Evolutionary conservation across 2,113 vertebrate genomes (phyloP).

Genomic region (Brachyhypopomus occidentalis): DNA sequence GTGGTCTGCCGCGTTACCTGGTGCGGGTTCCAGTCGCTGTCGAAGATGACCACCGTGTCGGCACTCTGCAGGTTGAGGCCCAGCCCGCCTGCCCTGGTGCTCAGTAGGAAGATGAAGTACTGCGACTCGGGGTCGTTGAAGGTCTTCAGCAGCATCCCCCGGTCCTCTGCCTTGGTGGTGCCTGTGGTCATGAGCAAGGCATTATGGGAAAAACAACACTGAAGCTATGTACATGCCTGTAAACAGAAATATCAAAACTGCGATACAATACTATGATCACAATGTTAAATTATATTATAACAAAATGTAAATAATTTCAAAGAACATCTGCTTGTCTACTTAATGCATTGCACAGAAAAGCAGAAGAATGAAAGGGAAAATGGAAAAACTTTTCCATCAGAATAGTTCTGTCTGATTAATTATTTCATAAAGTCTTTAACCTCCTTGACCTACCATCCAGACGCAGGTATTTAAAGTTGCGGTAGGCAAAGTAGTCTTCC

Average conservation of each 20-base stretch:
- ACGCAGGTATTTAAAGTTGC: slow-evolving; percentile 95
- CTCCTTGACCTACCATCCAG: slow-evolving; percentile 85
- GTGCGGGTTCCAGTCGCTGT: slow-evolving; percentile 94
- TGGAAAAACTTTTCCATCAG: no score
- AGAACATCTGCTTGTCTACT: no score
- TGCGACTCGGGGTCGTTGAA: slow-evolving; percentile 89
- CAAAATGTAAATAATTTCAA: no score
- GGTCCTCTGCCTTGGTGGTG: slow-evolving; percentile 95
- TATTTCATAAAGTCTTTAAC: no score
- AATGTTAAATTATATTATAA: no score
- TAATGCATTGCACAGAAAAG: no score
- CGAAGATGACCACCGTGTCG: slow-evolving; percentile 68
- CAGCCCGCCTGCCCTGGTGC: slow-evolving; percentile 55
- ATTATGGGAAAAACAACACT: no score
- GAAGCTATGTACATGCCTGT: no score
- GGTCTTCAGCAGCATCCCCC: slow-evolving; percentile 91
- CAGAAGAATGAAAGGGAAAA: no score
- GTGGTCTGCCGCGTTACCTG: slow-evolving; percentile 76
- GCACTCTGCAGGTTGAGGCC: slow-evolving; percentile 83
- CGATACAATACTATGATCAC: no score
- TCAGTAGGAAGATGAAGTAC: slow-evolving; percentile 52
- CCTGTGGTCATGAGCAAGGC: slow-evolving; percentile 66
- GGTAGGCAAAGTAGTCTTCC: slow-evolving; percentile 96
- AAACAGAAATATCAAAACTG: no score
- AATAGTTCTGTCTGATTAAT: no score